Percentiles rank a stretch among this genome's conserved stretches.
phyloP scores from a whole-genome alignment of 1,140 invertebrate species.

The Odontomachus brunneus region DNA sequence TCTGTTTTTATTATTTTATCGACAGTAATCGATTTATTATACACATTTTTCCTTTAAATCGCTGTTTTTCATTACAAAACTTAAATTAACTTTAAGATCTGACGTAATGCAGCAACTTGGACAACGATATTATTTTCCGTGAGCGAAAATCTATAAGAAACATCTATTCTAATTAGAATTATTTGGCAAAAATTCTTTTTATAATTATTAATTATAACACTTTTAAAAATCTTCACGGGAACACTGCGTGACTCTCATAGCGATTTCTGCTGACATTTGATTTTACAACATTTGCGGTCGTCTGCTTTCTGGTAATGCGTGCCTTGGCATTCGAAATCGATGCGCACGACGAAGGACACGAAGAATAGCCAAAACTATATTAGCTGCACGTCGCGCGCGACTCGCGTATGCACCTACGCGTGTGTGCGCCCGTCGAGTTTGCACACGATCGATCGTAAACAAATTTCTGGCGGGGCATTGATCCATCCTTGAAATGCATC shows the following conservation, averaged over 20 bases:
- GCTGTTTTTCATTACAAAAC: too few species aligned
- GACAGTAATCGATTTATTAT: too few species aligned
- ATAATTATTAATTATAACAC: too few species aligned
- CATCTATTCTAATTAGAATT: too few species aligned
- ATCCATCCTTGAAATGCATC: constrained; percentile 32
- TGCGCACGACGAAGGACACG: neutral
- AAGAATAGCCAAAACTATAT: neutral
- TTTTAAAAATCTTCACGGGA: too few species aligned
- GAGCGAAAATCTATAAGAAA: too few species aligned
- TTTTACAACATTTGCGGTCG: neutral
- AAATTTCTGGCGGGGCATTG: constrained; percentile 62
- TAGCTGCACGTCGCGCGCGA: neutral
- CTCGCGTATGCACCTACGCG: neutral
- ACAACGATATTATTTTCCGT: too few species aligned
- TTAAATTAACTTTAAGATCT: too few species aligned
- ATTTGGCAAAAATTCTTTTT: too few species aligned
- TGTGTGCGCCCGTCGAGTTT: neutral
- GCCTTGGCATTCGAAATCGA: neutral
- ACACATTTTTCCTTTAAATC: too few species aligned
- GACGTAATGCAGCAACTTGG: too few species aligned
- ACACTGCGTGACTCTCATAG: neutral
- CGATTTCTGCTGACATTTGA: neutral
- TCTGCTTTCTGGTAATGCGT: neutral
- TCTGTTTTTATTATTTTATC: too few species aligned
- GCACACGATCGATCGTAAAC: constrained; percentile 57